Percentiles rank a stretch among this genome's conserved stretches.
phyloP scores from a whole-genome alignment of 2,797 vertebrate genomes.

The Bradypus variegatus region DNA sequence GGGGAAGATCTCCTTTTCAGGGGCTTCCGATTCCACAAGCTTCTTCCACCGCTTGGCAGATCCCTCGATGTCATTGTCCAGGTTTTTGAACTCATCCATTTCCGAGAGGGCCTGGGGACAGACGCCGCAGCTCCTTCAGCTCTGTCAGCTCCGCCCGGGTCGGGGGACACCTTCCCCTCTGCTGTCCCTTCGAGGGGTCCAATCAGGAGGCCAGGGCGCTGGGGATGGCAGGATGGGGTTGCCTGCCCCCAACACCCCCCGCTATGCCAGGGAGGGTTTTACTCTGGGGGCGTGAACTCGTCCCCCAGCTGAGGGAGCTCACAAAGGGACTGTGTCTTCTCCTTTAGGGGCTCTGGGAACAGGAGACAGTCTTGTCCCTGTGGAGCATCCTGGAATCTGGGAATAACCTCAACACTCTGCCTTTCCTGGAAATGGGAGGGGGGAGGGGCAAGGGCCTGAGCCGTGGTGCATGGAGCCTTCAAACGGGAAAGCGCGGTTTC shows the following conservation, averaged over 20 bases:
- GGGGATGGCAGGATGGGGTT: background rate
- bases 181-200: too few species aligned
- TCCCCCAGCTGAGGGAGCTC: too few species aligned
- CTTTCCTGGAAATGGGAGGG: background rate
- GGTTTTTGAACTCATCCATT: conserved; percentile 76
- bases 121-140: background rate
- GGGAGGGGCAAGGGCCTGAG: background rate
- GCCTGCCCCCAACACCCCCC: background rate
- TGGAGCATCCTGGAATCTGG: background rate
- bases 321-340: too few species aligned
- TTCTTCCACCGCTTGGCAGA: conserved; percentile 78
- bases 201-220: background rate
- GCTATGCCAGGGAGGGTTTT: background rate
- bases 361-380: too few species aligned
- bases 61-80: conserved; percentile 75
- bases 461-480: background rate
- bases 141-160: background rate
- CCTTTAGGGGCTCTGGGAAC: background rate
- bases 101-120: conserved; percentile 71
- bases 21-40: conserved; percentile 75
- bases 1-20: conserved; percentile 75
- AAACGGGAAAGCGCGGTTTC: background rate
- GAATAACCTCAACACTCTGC: rapidly evolving
- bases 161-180: background rate
- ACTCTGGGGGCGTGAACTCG: too few species aligned